These are phyloP conservation scores for Lepidochitona cinerea DNA, from an alignment of 2,888 invertebrate genomes.

Conservation along the genomic window DNA sequence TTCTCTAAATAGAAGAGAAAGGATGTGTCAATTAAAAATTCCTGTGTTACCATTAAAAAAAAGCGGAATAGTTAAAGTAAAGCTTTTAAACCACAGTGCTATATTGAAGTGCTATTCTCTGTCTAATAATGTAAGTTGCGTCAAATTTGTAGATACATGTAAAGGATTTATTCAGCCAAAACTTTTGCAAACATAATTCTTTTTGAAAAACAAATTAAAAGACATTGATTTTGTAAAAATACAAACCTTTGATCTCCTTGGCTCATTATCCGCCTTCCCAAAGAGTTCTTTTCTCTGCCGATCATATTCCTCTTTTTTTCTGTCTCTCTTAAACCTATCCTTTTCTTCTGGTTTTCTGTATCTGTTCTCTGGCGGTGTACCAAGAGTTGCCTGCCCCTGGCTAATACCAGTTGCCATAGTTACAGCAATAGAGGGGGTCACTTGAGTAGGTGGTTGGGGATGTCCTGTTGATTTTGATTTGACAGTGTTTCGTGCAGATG, in stretches of 20 bases:
- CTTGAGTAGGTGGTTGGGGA: neutral
- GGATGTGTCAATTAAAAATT: too few relatives aligned
- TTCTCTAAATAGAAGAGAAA: too few relatives aligned
- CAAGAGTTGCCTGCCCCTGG: neutral
- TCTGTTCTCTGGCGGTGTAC: neutral
- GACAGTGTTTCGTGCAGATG: neutral
- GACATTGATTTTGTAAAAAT: too few relatives aligned
- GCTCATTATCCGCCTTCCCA: constrained; percentile 16
- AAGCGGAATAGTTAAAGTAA: too few relatives aligned
- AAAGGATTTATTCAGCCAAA: too few relatives aligned
- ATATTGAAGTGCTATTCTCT: too few relatives aligned
- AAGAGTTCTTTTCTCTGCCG: constrained; percentile 45
- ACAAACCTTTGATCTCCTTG: neutral
- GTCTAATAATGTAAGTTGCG: too few relatives aligned
- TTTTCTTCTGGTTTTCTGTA: neutral
- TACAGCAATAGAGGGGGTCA: neutral
- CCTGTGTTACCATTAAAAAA: too few relatives aligned
- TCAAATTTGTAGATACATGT: too few relatives aligned
- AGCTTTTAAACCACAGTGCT: too few relatives aligned
- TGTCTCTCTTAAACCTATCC: neutral
- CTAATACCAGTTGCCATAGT: neutral
- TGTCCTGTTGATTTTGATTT: neutral
- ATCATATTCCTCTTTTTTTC: constrained; percentile 38
- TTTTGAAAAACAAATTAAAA: too few relatives aligned
- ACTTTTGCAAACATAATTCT: too few relatives aligned